phyloP scores from a whole-genome alignment of 92 coral and sea anemone species.

The Actinernus sp. region DNA sequence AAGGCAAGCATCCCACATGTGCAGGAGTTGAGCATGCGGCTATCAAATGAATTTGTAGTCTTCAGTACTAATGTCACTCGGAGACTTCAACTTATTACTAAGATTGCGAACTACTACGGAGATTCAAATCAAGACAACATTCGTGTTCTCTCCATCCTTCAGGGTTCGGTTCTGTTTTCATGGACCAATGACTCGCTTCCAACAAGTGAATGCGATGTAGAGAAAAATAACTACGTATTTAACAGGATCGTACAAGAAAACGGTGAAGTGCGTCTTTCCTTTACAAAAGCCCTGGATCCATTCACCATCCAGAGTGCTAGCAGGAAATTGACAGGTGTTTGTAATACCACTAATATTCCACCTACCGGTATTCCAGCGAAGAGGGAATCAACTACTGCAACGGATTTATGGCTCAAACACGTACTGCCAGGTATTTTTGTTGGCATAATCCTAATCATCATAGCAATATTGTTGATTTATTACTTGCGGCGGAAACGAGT shows the following conservation, averaged over 20 bases:
- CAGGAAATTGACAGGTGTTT: constrained; percentile 66
- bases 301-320: constrained; percentile 61
- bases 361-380: constrained; percentile 45
- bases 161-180: constrained; percentile 82
- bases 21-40: constrained; percentile 60
- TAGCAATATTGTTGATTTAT: constrained; percentile 62
- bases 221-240: constrained; percentile 55
- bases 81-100: constrained; percentile 62
- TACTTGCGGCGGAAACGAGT: constrained; percentile 78
- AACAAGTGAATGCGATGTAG: constrained; percentile 70
- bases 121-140: constrained; percentile 68
- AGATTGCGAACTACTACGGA: constrained; percentile 66
- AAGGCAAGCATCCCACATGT: constrained; percentile 52
- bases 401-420: constrained; percentile 84
- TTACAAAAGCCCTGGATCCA: constrained; percentile 67
- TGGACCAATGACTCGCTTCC: constrained; percentile 94
- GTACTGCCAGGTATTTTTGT: constrained; percentile 82
- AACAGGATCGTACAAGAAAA: constrained; percentile 49
- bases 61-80: constrained; percentile 70
- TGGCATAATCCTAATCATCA: constrained; percentile 60
- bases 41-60: constrained; percentile 45
- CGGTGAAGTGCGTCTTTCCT: constrained; percentile 68
- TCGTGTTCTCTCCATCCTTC: constrained; percentile 49
- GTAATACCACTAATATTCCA: constrained; percentile 56
- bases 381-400: constrained; percentile 38